Percentiles rank a stretch among this genome's conserved stretches.
phyloP scores from a whole-genome alignment of 37 sponge, comb jelly and placozoan species.

The Mnemiopsis leidyi region DNA sequence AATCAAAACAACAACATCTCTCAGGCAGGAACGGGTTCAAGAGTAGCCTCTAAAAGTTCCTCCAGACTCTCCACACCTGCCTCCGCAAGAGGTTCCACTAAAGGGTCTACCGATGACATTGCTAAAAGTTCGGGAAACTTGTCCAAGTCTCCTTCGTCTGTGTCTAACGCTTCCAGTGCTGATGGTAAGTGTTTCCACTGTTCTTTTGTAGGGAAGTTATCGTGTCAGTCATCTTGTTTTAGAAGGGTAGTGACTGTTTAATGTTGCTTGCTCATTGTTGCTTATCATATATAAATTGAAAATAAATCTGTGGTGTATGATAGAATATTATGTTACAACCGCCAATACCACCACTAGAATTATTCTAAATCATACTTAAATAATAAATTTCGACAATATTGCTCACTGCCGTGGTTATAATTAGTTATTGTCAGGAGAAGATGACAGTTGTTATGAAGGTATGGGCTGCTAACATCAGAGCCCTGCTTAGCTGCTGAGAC shows the following conservation, averaged over 20 bases:
- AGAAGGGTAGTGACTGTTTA: too few relatives aligned
- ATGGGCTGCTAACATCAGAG: neutral
- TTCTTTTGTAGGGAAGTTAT: too few relatives aligned
- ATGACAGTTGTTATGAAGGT: neutral
- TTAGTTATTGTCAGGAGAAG: neutral
- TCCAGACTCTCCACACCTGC: neutral
- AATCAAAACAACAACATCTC: neutral
- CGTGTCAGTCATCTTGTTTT: too few relatives aligned
- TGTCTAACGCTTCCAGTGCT: slow-evolving; percentile 42
- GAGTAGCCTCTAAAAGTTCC: neutral
- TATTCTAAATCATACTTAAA: too few relatives aligned
- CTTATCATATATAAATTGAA: too few relatives aligned
- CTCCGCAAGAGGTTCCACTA: neutral
- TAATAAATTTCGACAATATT: too few relatives aligned
- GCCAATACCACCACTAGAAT: too few relatives aligned
- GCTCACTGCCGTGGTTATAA: too few relatives aligned
- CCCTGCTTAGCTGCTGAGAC: neutral
- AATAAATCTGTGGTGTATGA: too few relatives aligned
- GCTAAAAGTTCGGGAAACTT: neutral
- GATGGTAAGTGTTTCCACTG: too few relatives aligned
- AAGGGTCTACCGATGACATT: slow-evolving; percentile 18
- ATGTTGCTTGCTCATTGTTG: too few relatives aligned
- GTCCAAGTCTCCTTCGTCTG: slow-evolving; percentile 42
- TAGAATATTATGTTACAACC: too few relatives aligned
- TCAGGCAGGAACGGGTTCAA: neutral